Conservation (phyloP, 2,113 vertebrate species). For the Chunga burmeisteri region DNA sequence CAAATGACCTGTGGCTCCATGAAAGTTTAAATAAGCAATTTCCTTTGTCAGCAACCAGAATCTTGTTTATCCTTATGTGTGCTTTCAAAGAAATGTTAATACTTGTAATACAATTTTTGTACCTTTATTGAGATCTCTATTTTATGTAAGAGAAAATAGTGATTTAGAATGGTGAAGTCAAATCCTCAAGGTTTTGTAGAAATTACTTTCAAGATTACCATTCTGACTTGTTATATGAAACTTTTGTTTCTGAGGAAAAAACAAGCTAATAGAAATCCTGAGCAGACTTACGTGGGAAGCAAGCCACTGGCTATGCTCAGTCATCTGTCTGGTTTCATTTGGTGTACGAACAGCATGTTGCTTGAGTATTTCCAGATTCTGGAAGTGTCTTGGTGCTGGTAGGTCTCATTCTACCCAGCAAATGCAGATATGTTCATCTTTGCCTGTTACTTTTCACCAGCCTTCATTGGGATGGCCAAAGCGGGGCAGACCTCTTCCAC, state of each 20-base stretch:
- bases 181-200: not conserved
- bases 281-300: not conserved
- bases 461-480: not conserved
- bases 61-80: not conserved
- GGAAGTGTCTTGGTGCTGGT: not conserved
- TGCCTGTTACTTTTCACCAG: not conserved
- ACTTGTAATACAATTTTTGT: not conserved
- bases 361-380: not conserved
- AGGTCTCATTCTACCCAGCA: not conserved
- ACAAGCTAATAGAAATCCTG: not conserved
- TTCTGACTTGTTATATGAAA: not conserved
- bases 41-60: not conserved
- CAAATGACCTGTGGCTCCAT: not conserved
- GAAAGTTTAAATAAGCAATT: not conserved
- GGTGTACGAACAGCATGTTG: not conserved
- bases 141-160: not conserved
- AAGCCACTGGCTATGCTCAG: not conserved
- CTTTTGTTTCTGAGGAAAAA: not conserved
- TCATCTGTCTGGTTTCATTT: not conserved
- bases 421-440: not conserved
- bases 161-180: not conserved
- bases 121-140: not conserved
- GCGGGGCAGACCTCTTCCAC: accelerated
- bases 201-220: not conserved
- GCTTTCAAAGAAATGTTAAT: not conserved